phyloP scores from a whole-genome alignment of 2,113 vertebrate species.

The Indicator maculatus region DNA sequence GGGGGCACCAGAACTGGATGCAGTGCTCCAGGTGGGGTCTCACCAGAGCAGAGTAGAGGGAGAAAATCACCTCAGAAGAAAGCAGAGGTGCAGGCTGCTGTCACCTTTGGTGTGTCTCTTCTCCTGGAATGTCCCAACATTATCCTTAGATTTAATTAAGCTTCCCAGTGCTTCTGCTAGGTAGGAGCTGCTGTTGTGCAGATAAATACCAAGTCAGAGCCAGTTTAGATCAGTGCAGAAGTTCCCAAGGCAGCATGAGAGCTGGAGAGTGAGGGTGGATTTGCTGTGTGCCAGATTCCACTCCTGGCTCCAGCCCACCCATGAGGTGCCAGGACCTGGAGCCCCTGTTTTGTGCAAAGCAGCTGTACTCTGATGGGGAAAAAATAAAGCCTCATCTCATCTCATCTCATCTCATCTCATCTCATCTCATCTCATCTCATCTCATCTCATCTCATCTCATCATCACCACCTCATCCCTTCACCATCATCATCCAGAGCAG shows the following conservation, averaged over 20 bases:
- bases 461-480: not conserved
- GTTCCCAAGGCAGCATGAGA: not conserved
- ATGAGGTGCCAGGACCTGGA: not conserved
- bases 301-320: not conserved
- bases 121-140: not conserved
- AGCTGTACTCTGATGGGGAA: not conserved
- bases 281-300: not conserved
- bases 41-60: too few relatives aligned
- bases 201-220: not conserved
- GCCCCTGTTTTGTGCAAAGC: fast-evolving
- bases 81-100: not conserved
- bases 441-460: too few relatives aligned
- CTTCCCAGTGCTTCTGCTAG: not conserved
- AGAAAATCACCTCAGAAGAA: not conserved
- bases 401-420: too few relatives aligned
- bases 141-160: not conserved
- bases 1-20: too few relatives aligned
- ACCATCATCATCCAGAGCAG: not conserved
- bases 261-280: not conserved
- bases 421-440: too few relatives aligned
- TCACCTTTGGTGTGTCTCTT: not conserved
- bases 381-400: not conserved
- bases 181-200: not conserved
- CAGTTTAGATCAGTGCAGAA: not conserved
- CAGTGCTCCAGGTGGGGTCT: too few relatives aligned